Percentiles rank a stretch among this genome's conserved stretches.
Conservation (phyloP, 2,113 vertebrate genomes). For the Gulo gulo region DNA sequence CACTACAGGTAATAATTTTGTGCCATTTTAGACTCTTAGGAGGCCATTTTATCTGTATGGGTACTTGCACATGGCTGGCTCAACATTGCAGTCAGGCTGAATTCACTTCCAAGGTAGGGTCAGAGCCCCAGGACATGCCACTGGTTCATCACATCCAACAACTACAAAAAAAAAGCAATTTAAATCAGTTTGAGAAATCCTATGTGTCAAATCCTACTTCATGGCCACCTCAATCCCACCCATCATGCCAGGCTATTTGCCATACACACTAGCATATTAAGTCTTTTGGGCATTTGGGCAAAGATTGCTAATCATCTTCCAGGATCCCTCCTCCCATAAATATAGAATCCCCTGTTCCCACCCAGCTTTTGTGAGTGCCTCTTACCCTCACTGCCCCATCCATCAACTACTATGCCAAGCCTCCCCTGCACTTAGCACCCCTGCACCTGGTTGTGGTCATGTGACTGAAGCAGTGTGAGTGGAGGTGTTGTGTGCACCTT, state of each 20-base stretch:
- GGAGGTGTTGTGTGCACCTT: background rate
- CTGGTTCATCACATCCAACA: background rate
- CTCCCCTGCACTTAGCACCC: background rate
- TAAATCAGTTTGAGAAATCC: background rate
- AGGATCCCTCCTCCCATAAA: background rate
- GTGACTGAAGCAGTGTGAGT: background rate
- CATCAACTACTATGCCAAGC: background rate
- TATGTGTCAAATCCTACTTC: background rate
- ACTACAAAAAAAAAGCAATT: background rate
- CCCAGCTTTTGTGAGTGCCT: background rate
- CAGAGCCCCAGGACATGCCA: background rate
- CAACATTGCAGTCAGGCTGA: background rate
- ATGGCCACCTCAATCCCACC: background rate
- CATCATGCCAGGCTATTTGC: background rate
- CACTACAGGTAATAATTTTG: background rate
- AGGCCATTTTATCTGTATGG: background rate
- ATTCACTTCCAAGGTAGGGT: background rate
- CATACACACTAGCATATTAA: background rate
- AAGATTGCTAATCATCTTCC: background rate
- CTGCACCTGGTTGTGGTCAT: background rate
- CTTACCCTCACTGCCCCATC: accelerated
- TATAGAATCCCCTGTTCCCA: background rate
- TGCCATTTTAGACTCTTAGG: background rate
- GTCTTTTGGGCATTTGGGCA: background rate
- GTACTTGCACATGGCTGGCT: too few relatives aligned